These are phyloP conservation scores for Echeneis naucrates DNA, from an alignment of 2,797 vertebrate species.

Conservation along the genomic window DNA sequence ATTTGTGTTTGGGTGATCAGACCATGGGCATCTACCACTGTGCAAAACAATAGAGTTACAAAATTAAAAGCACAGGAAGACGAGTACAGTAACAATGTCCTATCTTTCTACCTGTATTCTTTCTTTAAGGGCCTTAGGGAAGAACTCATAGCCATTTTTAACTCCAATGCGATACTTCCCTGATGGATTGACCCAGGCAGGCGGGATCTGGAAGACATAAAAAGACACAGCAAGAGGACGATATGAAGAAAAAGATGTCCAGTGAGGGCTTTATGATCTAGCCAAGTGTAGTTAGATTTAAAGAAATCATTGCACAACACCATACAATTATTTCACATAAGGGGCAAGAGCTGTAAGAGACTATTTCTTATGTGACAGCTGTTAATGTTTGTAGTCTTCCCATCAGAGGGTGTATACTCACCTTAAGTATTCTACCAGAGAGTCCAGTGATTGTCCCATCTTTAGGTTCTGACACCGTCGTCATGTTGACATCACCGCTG, in stretches of 20 bases:
- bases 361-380: conserved; percentile 1
- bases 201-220: conserved; percentile 87
- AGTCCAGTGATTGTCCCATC: conserved; percentile 90
- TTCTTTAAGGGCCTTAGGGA: conserved; percentile 98
- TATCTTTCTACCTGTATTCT: conserved; percentile 90
- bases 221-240: conserved; percentile 37
- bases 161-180: conserved; percentile 96
- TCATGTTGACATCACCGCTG: conserved; percentile 96
- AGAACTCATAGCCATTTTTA: conserved; percentile 99
- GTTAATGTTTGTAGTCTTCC: not conserved
- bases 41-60: not conserved
- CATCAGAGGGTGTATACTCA: conserved; percentile 53
- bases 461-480: conserved; percentile 89
- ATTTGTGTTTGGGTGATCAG: not conserved
- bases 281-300: not conserved
- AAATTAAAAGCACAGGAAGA: conserved; percentile 8
- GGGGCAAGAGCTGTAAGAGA: not conserved
- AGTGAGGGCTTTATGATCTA: not conserved
- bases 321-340: conserved; percentile 1
- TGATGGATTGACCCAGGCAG: conserved; percentile 93
- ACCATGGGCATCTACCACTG: not conserved
- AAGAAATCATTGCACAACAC: not conserved
- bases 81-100: conserved; percentile 32
- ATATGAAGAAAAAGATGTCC: conserved; percentile 22
- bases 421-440: conserved; percentile 93